phyloP scores from a whole-genome alignment of 2,113 vertebrate species.

The Lynx canadensis region DNA sequence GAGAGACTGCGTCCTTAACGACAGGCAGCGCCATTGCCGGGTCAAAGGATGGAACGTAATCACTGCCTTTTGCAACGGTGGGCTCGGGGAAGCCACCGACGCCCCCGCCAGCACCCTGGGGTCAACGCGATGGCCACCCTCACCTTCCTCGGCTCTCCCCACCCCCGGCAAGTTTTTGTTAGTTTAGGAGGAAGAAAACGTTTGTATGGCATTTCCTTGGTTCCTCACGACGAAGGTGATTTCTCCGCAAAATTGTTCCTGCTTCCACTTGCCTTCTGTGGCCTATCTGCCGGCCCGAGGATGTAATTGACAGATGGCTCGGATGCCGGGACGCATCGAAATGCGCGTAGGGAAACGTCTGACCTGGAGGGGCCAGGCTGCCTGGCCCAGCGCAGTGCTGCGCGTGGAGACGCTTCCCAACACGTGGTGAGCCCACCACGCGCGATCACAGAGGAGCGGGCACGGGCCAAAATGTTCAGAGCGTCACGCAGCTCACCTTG shows the following conservation, averaged over 20 bases:
- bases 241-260: background rate
- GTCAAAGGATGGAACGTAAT: background rate
- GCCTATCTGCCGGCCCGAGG: background rate
- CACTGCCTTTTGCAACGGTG: background rate
- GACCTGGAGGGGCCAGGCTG: background rate
- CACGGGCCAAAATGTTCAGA: rapidly evolving
- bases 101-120: rapidly evolving
- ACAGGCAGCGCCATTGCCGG: no score
- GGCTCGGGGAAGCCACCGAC: background rate
- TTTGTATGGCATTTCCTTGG: background rate
- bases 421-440: background rate
- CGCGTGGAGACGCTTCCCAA: rapidly evolving
- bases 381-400: rapidly evolving
- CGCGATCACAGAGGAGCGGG: rapidly evolving
- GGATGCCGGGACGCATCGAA: background rate
- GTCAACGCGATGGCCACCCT: background rate
- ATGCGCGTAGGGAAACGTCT: rapidly evolving
- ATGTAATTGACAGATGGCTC: background rate
- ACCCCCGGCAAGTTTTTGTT: background rate
- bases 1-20: background rate
- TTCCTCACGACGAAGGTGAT: background rate
- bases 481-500: rapidly evolving
- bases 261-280: background rate
- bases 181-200: background rate
- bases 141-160: background rate